Percentiles rank a stretch among this genome's conserved stretches.
phyloP scores from a whole-genome alignment of 2,888 invertebrate genomes.

The Platerodrilus igneus region DNA sequence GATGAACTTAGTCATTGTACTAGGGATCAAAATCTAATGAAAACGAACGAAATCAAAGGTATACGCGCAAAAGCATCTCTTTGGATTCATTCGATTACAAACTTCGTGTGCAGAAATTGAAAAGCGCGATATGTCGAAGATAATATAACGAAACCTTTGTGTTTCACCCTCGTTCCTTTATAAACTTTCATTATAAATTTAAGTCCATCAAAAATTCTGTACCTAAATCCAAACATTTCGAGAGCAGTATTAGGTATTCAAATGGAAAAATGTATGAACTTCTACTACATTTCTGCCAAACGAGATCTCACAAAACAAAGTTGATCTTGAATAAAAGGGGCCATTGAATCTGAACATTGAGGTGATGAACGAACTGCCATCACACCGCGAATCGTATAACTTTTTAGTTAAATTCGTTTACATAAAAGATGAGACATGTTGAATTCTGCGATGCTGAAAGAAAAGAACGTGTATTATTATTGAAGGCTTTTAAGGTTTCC shows the following conservation, averaged over 20 bases:
- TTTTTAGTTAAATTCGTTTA: constrained; percentile 16
- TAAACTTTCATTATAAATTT: constrained; percentile 22
- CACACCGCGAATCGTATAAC: constrained; percentile 17
- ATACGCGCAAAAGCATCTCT: not conserved
- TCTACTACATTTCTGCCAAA: constrained; percentile 22
- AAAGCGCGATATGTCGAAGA: constrained; percentile 6
- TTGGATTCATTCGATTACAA: constrained; percentile 4
- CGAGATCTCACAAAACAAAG: constrained; percentile 28
- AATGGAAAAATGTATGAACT: constrained; percentile 28
- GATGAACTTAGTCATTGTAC: constrained; percentile 13
- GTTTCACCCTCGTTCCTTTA: constrained; percentile 10
- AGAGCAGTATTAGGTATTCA: constrained; percentile 25
- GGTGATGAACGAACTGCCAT: constrained; percentile 26
- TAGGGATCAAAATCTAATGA: constrained; percentile 8
- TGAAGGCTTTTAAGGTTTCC: no score
- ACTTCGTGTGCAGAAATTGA: constrained; percentile 9
- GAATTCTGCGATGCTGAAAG: constrained; percentile 13
- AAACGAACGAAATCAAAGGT: not conserved
- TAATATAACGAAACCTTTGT: constrained; percentile 15
- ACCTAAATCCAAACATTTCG: constrained; percentile 21
- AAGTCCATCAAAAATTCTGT: constrained; percentile 19
- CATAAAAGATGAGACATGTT: constrained; percentile 13
- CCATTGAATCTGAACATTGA: constrained; percentile 27
- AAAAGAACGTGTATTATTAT: no score
- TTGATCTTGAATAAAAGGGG: constrained; percentile 31